These are phyloP conservation scores for Coluber constrictor DNA, from an alignment of 2,797 vertebrate genomes.

Conservation along the genomic window DNA sequence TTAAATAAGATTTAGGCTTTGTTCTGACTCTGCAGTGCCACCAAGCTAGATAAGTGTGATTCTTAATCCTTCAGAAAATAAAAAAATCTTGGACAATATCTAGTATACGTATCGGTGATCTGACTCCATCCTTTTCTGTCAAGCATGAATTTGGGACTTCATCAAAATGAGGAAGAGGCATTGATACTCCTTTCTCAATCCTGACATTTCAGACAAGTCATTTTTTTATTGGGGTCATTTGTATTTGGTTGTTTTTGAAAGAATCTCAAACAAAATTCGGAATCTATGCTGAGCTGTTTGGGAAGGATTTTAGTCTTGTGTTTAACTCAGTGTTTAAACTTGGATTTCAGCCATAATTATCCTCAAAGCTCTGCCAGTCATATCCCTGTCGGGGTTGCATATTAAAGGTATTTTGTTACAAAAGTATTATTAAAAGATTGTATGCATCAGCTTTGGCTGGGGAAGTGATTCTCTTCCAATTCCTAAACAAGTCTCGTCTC, in stretches of 20 bases:
- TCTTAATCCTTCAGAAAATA: background rate
- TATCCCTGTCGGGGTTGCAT: background rate
- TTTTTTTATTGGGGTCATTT: background rate
- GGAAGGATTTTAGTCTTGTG: background rate
- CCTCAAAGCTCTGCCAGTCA: background rate
- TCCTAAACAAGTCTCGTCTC: constrained; percentile 12
- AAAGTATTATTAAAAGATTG: constrained; percentile 19
- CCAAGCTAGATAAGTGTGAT: background rate
- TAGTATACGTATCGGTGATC: background rate
- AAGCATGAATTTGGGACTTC: background rate
- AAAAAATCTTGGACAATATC: background rate
- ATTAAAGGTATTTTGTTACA: background rate
- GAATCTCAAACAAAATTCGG: background rate
- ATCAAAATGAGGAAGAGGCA: background rate
- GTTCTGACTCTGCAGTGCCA: background rate
- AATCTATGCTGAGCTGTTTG: background rate
- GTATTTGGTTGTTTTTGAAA: background rate
- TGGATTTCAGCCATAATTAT: background rate
- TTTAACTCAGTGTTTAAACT: background rate
- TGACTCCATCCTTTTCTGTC: background rate
- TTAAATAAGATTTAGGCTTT: background rate
- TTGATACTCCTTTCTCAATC: background rate
- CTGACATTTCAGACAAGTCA: background rate
- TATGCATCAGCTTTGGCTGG: background rate
- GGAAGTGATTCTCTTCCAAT: constrained; percentile 7